A percentile compares a stretch with the other conserved stretches of the same genome.
phyloP scores from a whole-genome alignment of 2,797 vertebrate genomes.

The Melanotaenia boesemani region DNA sequence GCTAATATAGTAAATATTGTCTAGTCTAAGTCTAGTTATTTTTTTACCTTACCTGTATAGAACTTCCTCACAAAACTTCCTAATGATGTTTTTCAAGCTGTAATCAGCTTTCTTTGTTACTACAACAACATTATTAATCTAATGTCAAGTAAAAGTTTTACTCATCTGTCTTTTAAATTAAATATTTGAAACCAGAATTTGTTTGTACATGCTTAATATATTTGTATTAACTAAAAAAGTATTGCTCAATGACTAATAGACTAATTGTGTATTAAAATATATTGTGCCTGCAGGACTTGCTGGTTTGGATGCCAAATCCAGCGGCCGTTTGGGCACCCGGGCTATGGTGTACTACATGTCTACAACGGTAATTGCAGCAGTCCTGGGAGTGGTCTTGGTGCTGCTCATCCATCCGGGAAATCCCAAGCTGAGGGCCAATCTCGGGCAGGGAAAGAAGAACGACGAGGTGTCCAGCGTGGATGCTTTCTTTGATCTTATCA shows the following conservation, averaged over 20 bases:
- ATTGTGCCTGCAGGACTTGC: slow-evolving; percentile 86
- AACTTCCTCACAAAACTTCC: neutral
- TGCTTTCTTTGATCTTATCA: slow-evolving; percentile 95
- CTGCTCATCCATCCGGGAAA: slow-evolving; percentile 95
- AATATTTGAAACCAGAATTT: neutral
- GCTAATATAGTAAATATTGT: too few species aligned
- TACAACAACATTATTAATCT: neutral
- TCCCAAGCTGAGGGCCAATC: slow-evolving; percentile 93
- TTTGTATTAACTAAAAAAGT: neutral
- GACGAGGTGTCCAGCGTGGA: slow-evolving; percentile 97
- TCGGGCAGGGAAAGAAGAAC: slow-evolving; percentile 94
- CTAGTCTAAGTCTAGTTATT: too few species aligned
- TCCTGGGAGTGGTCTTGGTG: slow-evolving; percentile 93
- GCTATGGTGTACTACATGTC: slow-evolving; percentile 99
- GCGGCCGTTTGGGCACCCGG: slow-evolving; percentile 93
- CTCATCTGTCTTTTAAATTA: neutral
- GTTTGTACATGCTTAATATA: neutral
- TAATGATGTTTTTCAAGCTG: neutral
- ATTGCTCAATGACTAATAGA: neutral
- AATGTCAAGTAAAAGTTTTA: too few species aligned
- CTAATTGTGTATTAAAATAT: neutral
- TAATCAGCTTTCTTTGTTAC: neutral
- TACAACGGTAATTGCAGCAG: slow-evolving; percentile 94
- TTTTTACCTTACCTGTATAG: too few species aligned
- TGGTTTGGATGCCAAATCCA: slow-evolving; percentile 96